Evolutionary conservation across 1,140 invertebrate species (phyloP).

Genomic region (Lanistes nyassanus): DNA sequence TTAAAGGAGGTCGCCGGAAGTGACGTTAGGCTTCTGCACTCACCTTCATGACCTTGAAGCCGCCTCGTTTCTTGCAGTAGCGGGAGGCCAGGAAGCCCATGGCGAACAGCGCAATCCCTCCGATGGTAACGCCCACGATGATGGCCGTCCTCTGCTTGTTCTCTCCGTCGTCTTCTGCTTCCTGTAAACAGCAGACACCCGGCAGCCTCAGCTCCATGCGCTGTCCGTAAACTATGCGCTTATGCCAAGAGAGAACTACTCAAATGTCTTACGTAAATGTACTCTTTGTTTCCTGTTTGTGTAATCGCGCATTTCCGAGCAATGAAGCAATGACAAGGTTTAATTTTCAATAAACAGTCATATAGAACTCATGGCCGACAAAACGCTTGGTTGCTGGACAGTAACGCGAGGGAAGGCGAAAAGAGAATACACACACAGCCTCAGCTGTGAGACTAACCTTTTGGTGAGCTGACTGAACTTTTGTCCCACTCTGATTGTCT

Average conservation of each 20-base stretch:
- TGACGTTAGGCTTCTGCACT: background rate
- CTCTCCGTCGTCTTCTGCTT: constrained; percentile 8
- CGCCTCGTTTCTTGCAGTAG: constrained; percentile 24
- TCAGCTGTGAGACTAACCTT: background rate
- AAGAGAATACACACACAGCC: background rate
- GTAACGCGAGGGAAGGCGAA: background rate
- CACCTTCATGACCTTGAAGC: constrained; percentile 29
- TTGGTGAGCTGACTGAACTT: background rate
- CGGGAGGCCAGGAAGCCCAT: constrained; percentile 27
- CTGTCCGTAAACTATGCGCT: too few species aligned
- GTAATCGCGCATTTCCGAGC: too few species aligned
- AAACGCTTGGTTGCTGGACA: background rate
- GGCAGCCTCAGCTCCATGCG: background rate
- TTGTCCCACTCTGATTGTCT: background rate
- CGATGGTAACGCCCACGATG: constrained; percentile 34
- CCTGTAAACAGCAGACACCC: background rate
- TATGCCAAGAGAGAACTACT: too few species aligned
- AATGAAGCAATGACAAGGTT: background rate
- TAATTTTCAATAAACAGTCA: background rate
- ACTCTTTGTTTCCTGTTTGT: too few species aligned
- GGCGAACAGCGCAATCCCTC: constrained; percentile 29
- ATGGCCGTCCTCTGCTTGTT: constrained; percentile 27
- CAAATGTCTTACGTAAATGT: too few species aligned
- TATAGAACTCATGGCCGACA: background rate
- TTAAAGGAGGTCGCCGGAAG: background rate